Evolutionary conservation across 1,140 invertebrate genomes (phyloP), one percentile per base, ranked within the genome.

Genomic region (Drosophila baimaii): DNA sequence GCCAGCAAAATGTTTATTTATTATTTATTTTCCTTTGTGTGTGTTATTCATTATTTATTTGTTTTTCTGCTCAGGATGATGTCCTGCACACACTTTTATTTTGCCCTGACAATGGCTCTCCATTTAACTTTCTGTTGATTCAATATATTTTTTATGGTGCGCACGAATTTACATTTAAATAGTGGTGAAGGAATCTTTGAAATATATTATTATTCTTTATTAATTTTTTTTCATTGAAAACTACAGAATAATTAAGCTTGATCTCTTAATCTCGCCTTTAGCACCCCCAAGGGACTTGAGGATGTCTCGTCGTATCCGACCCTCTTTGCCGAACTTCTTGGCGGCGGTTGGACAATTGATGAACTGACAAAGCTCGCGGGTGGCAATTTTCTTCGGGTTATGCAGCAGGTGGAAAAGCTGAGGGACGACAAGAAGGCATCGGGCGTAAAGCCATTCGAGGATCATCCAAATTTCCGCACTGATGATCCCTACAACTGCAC

Each of bases 281-380:
- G 96, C 91, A 97, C 96, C 51, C 95, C 96, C 25, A 94, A 95
- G 91, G 97, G 97, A 15, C 93, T 98, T 43, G 97, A 98, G 93
- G 97, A 98, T 91, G 97, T 98, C 8, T 97, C 97, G 2, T 96
- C 95, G 71, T 98, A 98, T 93, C 97, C 98, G 1, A 94, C 95
- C 63, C 93, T 98, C 46, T 98, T 96, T 91, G 96, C 96, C 25
- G 96, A 96, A 92, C 92, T 97, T 37, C 94, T 97, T 77, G 95
- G 95, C 46, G 95, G 95, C n/a, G 95, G 95, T 27, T 98, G 97
- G 96, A 95, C 94, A 51, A 94, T 95, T 56, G 95, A 95, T 21
- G 97, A 98, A 90, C 93, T 98, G 35, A 96, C 96, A 70, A 98
- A 98, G 93, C 93, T 98, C 68, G 97, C 97, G 8, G 97, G 97